Conservation (phyloP, 1,140 invertebrate species). For the Nilaparvata lugens region DNA sequence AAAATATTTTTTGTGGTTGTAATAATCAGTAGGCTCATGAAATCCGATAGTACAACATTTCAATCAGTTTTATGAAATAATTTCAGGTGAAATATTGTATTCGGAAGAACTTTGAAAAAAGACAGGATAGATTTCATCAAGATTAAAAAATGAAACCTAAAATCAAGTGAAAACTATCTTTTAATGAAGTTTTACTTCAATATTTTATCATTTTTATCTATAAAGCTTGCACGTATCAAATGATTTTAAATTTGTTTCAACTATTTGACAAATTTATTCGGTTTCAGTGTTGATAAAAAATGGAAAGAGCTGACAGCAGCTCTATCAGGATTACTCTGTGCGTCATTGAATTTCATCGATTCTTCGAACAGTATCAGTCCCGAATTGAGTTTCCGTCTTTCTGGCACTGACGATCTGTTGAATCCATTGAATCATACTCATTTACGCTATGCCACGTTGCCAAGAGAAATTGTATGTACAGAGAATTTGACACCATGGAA, state of each 20-base stretch:
- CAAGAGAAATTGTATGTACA: constrained; percentile 93
- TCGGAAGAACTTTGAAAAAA: too few relatives aligned
- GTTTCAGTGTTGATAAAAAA: constrained; percentile 55
- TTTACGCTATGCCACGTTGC: constrained; percentile 77
- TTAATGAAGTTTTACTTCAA: too few relatives aligned
- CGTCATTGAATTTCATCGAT: constrained; percentile 93
- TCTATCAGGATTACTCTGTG: constrained; percentile 88
- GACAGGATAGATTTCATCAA: too few relatives aligned
- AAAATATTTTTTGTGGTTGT: too few relatives aligned
- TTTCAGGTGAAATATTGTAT: too few relatives aligned
- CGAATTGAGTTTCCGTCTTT: constrained; percentile 69
- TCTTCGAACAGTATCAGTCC: constrained; percentile 77
- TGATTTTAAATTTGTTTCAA: not conserved
- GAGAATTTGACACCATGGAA: constrained; percentile 99
- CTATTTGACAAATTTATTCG: constrained; percentile 10
- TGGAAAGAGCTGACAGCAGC: constrained; percentile 85
- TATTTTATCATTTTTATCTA: not conserved
- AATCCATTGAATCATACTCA: constrained; percentile 42
- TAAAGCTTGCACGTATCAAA: not conserved
- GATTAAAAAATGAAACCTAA: too few relatives aligned
- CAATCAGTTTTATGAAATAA: too few relatives aligned
- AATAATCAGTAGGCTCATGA: too few relatives aligned
- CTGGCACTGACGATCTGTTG: constrained; percentile 45
- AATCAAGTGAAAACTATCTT: too few relatives aligned
- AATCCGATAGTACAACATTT: too few relatives aligned